Conservation (phyloP, 2,888 invertebrate species). For the Eupithecia subumbrata region DNA sequence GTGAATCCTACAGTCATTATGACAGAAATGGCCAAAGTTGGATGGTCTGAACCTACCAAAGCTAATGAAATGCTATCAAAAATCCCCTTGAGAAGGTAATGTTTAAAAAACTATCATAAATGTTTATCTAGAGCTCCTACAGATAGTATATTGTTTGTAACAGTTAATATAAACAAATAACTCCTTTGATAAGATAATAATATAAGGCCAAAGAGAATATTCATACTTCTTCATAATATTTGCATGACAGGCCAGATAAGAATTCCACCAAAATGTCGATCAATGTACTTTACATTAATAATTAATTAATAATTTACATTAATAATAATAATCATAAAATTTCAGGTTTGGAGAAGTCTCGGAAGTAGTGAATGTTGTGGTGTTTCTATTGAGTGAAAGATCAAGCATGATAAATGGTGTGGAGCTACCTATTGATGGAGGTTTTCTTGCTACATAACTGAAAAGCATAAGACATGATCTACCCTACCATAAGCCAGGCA, state of each 20-base stretch:
- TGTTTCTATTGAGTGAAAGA: conserved; percentile 90
- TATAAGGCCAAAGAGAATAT: background rate
- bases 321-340: conserved; percentile 33
- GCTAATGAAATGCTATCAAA: conserved; percentile 89
- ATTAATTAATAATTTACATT: no score
- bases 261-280: background rate
- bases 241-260: background rate
- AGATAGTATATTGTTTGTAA: background rate
- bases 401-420: conserved; percentile 93
- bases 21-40: conserved; percentile 94
- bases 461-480: conserved; percentile 6
- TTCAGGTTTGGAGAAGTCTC: conserved; percentile 88
- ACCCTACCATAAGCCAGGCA: conserved; percentile 12
- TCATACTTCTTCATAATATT: background rate
- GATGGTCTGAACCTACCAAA: conserved; percentile 94
- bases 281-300: background rate
- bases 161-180: conserved; percentile 9
- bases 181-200: conserved; percentile 10
- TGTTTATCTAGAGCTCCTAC: background rate
- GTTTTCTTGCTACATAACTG: conserved; percentile 84
- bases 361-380: conserved; percentile 91
- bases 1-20: conserved; percentile 97
- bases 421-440: conserved; percentile 92
- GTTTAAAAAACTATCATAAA: background rate
- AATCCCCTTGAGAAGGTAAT: conserved; percentile 93